Conservation (phyloP, 2,113 vertebrate species). For the Aplodontia rufa region DNA sequence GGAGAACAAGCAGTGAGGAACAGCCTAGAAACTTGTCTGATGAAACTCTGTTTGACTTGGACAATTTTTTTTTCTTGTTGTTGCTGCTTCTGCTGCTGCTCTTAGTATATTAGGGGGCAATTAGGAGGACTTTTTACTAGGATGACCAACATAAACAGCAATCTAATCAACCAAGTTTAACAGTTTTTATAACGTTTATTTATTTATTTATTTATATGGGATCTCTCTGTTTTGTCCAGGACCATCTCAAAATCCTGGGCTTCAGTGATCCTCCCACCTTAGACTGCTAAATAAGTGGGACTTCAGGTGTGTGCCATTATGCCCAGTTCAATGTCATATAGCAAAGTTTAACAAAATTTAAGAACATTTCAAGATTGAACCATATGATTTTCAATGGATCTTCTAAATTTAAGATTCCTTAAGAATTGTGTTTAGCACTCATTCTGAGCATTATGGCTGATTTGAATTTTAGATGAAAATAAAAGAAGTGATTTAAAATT, state of each 20-base stretch:
- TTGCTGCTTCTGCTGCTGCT: not conserved
- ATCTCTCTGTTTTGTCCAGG: not conserved
- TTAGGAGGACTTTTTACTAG: not conserved
- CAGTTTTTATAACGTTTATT: not conserved
- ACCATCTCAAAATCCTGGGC: not conserved
- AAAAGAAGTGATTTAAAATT: not conserved
- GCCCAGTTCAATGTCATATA: not conserved
- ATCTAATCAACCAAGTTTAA: not conserved
- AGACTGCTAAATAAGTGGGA: not conserved
- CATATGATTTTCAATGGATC: not conserved
- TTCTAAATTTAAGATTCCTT: not conserved
- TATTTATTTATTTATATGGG: not conserved
- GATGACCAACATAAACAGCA: not conserved
- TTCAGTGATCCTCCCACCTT: not conserved
- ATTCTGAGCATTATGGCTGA: not conserved
- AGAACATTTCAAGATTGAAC: not conserved
- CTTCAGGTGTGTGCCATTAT: rapidly evolving
- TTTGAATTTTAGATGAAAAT: not conserved
- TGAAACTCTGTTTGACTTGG: not conserved
- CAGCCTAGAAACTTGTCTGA: not conserved
- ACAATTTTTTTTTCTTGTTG: not conserved
- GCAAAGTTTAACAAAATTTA: not conserved
- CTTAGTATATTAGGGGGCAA: not conserved
- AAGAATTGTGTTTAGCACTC: not conserved
- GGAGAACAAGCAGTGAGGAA: not conserved